These are phyloP conservation scores for Poeciliopsis occidentalis DNA, from an alignment of 2,113 vertebrate species.

Conservation along the genomic window DNA sequence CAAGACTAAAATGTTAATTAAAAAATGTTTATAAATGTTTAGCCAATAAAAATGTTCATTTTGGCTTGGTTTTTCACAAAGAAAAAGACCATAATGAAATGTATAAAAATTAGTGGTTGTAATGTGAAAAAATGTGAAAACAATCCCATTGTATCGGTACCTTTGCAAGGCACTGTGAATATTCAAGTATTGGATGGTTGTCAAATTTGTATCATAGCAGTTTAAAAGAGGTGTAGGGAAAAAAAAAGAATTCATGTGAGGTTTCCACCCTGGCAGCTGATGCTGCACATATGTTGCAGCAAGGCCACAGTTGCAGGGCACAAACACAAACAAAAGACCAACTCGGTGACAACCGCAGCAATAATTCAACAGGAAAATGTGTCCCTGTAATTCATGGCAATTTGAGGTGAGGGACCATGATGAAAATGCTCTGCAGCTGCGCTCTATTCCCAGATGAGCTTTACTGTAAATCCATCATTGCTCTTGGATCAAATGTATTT, in stretches of 20 bases:
- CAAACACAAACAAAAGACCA: conserved; percentile 37
- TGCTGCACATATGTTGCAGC: conserved; percentile 41
- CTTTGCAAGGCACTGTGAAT: background rate
- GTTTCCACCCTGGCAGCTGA: conserved; percentile 28
- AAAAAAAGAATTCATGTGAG: background rate
- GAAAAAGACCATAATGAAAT: background rate
- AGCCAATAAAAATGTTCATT: no score
- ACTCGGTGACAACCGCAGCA: conserved; percentile 30
- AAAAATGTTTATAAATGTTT: no score
- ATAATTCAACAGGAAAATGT: conserved; percentile 48
- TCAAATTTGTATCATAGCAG: background rate
- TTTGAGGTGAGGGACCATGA: conserved; percentile 37
- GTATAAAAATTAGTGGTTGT: background rate
- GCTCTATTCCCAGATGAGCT: conserved; percentile 12
- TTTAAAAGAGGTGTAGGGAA: accelerated
- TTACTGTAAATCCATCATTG: conserved; percentile 25
- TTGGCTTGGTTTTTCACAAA: background rate
- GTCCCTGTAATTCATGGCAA: conserved; percentile 37
- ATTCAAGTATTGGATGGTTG: no score
- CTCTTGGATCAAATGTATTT: conserved; percentile 30
- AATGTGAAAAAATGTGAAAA: background rate
- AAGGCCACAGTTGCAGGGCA: conserved; percentile 12
- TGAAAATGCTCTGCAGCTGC: conserved; percentile 37
- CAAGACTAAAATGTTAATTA: no score
- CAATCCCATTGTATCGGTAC: background rate